Conservation (phyloP, 1,140 invertebrate species). For the Choristoneura fumiferana region DNA sequence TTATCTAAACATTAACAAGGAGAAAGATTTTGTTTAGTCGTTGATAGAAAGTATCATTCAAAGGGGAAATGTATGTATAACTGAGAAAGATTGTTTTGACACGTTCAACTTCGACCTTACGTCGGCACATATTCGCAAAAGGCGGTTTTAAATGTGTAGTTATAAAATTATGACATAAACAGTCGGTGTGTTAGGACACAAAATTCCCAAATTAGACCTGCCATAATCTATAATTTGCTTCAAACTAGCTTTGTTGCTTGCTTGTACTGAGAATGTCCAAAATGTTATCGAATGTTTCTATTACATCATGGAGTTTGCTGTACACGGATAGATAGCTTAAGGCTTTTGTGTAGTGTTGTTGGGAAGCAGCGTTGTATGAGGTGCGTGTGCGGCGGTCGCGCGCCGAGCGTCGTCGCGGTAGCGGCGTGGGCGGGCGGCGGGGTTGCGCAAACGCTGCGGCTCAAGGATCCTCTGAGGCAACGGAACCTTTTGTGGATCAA, state of each 20-base stretch:
- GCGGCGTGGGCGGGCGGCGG: constrained; percentile 6
- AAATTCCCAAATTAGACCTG: constrained; percentile 10
- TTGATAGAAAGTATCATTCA: too few species aligned
- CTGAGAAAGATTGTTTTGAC: too few species aligned
- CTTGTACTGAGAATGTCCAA: neutral
- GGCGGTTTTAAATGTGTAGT: too few species aligned
- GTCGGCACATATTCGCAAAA: too few species aligned
- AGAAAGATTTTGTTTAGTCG: too few species aligned
- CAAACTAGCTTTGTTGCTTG: neutral
- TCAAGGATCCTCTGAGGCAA: constrained; percentile 14
- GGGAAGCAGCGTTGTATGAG: neutral
- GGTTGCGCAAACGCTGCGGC: neutral
- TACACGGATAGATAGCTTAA: neutral
- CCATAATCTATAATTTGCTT: neutral
- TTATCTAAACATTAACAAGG: too few species aligned
- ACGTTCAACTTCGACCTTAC: too few species aligned
- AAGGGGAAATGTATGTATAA: too few species aligned
- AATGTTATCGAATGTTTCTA: too few species aligned
- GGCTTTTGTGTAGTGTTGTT: neutral
- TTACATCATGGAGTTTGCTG: too few species aligned
- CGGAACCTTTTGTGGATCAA: constrained; percentile 13
- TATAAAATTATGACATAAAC: constrained; percentile 13
- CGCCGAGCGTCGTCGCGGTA: neutral
- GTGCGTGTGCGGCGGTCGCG: neutral
- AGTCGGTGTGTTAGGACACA: constrained; percentile 12